Conservation (phyloP, 2,888 invertebrate species). For the Latrodectus hesperus region DNA sequence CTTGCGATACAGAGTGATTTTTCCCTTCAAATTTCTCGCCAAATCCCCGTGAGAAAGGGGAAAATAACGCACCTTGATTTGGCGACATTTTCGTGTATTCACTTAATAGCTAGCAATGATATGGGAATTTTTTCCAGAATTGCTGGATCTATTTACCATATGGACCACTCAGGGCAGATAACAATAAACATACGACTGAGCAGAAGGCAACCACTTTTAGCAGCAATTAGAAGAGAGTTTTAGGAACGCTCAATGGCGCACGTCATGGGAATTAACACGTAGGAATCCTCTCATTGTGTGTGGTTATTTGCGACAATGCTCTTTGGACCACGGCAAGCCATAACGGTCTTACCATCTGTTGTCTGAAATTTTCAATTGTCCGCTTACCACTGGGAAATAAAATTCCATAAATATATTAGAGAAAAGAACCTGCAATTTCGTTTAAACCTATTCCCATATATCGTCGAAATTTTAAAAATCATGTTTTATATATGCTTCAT, state of each 20-base stretch:
- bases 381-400: background rate
- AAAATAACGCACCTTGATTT: background rate
- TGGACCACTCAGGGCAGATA: background rate
- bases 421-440: too few relatives aligned
- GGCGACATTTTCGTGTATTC: background rate
- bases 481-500: too few relatives aligned
- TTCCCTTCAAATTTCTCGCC: too few relatives aligned
- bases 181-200: background rate
- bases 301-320: constrained; percentile 11
- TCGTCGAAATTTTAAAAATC: too few relatives aligned
- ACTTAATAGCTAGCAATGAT: background rate
- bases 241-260: background rate
- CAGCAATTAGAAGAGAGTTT: background rate
- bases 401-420: too few relatives aligned
- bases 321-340: background rate
- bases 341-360: constrained; percentile 30
- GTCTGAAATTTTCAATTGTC: background rate
- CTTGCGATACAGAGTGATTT: too few relatives aligned
- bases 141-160: constrained; percentile 5
- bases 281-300: constrained; percentile 22
- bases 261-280: constrained; percentile 51
- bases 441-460: too few relatives aligned
- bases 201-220: background rate
- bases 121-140: background rate
- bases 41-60: background rate